Percentiles rank a stretch among this genome's conserved stretches.
Conservation (phyloP, 37 sponge, comb jelly and placozoan species). For the Ianthella basta region DNA sequence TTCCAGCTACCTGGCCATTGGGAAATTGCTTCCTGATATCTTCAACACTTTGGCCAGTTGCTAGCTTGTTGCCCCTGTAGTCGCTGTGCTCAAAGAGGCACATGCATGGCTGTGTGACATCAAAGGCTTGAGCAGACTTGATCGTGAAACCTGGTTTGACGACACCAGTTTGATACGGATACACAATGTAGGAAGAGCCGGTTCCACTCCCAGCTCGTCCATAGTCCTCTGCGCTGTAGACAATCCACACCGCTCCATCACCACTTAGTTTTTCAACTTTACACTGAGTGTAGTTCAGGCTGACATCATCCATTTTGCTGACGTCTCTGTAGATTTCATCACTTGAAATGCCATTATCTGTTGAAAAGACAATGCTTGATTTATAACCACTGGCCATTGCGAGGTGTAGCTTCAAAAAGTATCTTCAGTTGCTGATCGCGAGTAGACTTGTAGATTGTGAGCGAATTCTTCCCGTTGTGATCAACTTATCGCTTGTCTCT, state of each 20-base stretch:
- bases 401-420: too few relatives aligned
- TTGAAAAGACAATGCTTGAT: too few relatives aligned
- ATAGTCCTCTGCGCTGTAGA: constrained; percentile 7
- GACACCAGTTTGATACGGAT: neutral
- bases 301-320: neutral
- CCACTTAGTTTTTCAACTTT: neutral
- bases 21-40: neutral
- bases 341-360: too few relatives aligned
- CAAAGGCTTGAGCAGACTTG: constrained; percentile 27
- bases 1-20: neutral
- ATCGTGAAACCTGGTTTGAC: neutral
- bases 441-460: too few relatives aligned
- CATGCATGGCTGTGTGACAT: neutral
- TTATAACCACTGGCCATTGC: too few relatives aligned
- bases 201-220: neutral
- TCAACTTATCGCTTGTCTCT: too few relatives aligned
- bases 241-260: constrained; percentile 28
- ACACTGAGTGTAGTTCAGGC: neutral
- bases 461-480: too few relatives aligned
- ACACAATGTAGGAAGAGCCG: neutral
- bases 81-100: neutral
- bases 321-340: too few relatives aligned
- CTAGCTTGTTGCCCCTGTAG: neutral
- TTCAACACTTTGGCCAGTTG: too few relatives aligned
- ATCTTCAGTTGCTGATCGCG: too few relatives aligned